These are phyloP conservation scores for Vidua chalybeata DNA, from an alignment of 2,113 vertebrate species.

Conservation along the genomic window DNA sequence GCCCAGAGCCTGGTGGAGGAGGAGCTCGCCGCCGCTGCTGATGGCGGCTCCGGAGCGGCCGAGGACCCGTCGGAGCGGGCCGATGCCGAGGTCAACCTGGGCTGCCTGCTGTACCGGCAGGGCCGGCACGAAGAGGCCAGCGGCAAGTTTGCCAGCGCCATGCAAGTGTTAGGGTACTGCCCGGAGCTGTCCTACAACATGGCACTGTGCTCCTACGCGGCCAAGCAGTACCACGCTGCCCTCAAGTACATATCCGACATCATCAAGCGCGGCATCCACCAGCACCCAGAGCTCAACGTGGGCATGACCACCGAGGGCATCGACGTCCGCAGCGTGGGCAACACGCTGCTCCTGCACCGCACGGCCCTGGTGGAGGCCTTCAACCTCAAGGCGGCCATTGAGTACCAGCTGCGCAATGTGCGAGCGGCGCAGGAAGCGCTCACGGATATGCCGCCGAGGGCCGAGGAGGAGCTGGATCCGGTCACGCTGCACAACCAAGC, in stretches of 20 bases:
- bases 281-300: conserved; percentile 92
- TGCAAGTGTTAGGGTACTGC: conserved; percentile 87
- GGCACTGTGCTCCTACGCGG: conserved; percentile 86
- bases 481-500: conserved; percentile 97
- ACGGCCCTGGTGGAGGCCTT: conserved; percentile 93
- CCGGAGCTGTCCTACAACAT: conserved; percentile 92
- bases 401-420: conserved; percentile 89
- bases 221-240: conserved; percentile 83
- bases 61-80: conserved; percentile 72
- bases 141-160: conserved; percentile 82
- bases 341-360: conserved; percentile 90
- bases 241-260: conserved; percentile 88
- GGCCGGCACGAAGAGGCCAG: conserved; percentile 90
- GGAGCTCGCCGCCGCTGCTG: conserved; percentile 61
- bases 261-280: conserved; percentile 86
- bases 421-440: conserved; percentile 86
- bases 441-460: conserved; percentile 92
- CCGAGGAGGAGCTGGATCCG: conserved; percentile 92
- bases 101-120: conserved; percentile 91
- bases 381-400: conserved; percentile 94
- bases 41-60: background rate
- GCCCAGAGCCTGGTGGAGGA: conserved; percentile 91
- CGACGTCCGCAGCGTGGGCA: conserved; percentile 92
- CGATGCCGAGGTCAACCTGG: conserved; percentile 85
- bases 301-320: conserved; percentile 92